Evolutionary conservation across 2,888 invertebrate species (phyloP).

Genomic region (Drosophila atripex): DNA sequence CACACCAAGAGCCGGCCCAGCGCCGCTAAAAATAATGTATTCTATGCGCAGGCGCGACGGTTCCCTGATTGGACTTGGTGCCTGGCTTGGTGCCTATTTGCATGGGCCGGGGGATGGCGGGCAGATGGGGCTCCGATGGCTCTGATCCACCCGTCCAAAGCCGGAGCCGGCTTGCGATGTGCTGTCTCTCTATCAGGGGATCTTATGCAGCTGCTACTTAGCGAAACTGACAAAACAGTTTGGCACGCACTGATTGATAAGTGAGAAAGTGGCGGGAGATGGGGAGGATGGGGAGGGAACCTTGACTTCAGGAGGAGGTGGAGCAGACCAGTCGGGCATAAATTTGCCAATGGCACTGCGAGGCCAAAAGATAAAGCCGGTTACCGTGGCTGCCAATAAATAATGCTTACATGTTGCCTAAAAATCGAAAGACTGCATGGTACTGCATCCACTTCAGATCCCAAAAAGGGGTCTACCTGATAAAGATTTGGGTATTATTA

Average conservation of each 20-base stretch:
- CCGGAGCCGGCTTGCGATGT: slow-evolving; percentile 39
- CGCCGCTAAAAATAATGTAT: slow-evolving; percentile 61
- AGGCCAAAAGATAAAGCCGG: neutral
- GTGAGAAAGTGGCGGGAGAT: slow-evolving; percentile 49
- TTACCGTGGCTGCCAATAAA: slow-evolving; percentile 8
- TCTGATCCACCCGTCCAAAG: slow-evolving; percentile 13
- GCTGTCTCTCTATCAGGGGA: slow-evolving; percentile 41
- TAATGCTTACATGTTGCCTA: neutral
- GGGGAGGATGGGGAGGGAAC: neutral
- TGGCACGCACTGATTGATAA: slow-evolving; percentile 80
- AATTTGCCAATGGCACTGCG: slow-evolving; percentile 32
- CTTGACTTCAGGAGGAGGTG: slow-evolving; percentile 3
- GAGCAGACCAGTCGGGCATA: slow-evolving; percentile 35
- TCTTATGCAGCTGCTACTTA: slow-evolving; percentile 73
- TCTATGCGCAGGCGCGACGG: slow-evolving; percentile 59
- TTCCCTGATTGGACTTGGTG: neutral
- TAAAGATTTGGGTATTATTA: too few species aligned
- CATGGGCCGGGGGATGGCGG: slow-evolving; percentile 1
- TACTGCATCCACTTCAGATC: neutral
- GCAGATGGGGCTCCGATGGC: slow-evolving; percentile 3
- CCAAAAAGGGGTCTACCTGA: too few species aligned
- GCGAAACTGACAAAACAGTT: slow-evolving; percentile 76
- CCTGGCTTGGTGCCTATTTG: too few species aligned
- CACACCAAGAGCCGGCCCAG: slow-evolving; percentile 44
- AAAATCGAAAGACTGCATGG: neutral